A percentile compares a stretch with the other conserved stretches of the same genome.
These are phyloP conservation scores for Avahi laniger DNA, from an alignment of 2,797 vertebrate species.

Conservation along the genomic window DNA sequence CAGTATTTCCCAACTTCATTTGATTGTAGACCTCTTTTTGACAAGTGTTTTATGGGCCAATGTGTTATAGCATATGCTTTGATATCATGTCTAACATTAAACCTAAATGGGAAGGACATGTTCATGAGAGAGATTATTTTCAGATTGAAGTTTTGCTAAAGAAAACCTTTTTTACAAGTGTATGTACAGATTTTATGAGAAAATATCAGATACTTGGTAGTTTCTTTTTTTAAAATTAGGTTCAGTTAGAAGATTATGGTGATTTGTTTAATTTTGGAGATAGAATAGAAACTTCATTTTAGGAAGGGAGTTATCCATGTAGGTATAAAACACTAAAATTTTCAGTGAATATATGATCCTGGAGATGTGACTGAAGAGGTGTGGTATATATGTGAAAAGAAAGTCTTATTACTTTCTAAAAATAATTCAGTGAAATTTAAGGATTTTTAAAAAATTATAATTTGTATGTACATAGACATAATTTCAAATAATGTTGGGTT, in stretches of 20 bases:
- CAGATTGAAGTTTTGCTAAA: not conserved
- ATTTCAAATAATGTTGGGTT: slow-evolving; percentile 53
- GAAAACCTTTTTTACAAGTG: not conserved
- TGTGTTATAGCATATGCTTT: not conserved
- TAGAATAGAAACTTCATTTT: not conserved
- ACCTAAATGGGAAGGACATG: not conserved
- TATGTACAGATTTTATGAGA: slow-evolving; percentile 36
- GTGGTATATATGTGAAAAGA: not conserved
- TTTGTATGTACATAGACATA: not conserved
- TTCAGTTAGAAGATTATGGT: slow-evolving; percentile 15
- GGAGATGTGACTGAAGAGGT: not conserved
- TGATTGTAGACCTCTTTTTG: slow-evolving; percentile 33
- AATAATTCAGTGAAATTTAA: slow-evolving; percentile 23
- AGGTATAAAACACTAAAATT: slow-evolving; percentile 26
- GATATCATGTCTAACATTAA: slow-evolving; percentile 14
- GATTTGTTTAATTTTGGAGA: slow-evolving; percentile 14
- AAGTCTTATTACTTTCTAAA: slow-evolving; percentile 13
- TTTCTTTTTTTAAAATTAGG: slow-evolving; percentile 21
- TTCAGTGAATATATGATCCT: not conserved
- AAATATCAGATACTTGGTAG: slow-evolving; percentile 33
- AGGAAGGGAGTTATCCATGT: not conserved
- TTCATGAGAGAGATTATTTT: not conserved
- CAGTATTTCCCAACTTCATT: slow-evolving; percentile 22
- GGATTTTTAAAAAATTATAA: not conserved
- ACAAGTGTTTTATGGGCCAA: not conserved